Base-by-base conservation (phyloP, 2,888 invertebrate genomes). In the Petrolisthes manimaculis region DNA sequence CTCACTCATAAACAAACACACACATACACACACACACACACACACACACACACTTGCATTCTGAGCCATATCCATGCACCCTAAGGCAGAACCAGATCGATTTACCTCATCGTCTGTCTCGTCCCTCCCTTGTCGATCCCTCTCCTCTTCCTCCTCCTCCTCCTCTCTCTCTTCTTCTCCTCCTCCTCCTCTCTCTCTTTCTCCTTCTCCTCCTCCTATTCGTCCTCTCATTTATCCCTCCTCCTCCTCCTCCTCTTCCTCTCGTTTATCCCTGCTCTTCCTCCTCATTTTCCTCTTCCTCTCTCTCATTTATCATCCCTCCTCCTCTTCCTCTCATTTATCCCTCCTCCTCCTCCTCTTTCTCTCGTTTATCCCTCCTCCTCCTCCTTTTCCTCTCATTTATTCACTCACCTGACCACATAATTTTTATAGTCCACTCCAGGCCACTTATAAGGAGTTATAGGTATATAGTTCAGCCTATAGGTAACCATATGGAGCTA, bases 11-110 rank as follows among this genome's bases (percentile, higher is more conserved):
- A 6, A 61, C 61, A 61, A 6, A 61, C 61, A 75, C 75, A 75
- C 75, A 75, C 75, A 75, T n/a, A 75, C 75, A 75, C 75, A 75
- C 75, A 75, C 75, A 75, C 75, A 75, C 75, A 75, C 75, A 75
- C 75, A 75, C 75, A 75, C 75, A 75, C 75, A 75, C 75, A 61
- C 61, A 61, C 61, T 14, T 61, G 8, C 61, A 6, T 9, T 14
- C 61, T 9, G 8, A 61, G 61, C 61, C 61, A 9, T 14, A 61
- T n/a, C n/a, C n/a, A n/a, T n/a, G n/a, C n/a, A n/a, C n/a, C n/a
- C n/a, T n/a, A n/a, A n/a, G n/a, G n/a, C n/a, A n/a, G n/a, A n/a
- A n/a, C n/a, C n/a, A n/a, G n/a, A n/a, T n/a, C n/a, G n/a, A n/a
- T n/a, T n/a, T n/a, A n/a, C n/a, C n/a, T n/a, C n/a, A n/a, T n/a